Base-by-base conservation (phyloP, 2,113 vertebrate genomes). In the Athene noctua region DNA sequence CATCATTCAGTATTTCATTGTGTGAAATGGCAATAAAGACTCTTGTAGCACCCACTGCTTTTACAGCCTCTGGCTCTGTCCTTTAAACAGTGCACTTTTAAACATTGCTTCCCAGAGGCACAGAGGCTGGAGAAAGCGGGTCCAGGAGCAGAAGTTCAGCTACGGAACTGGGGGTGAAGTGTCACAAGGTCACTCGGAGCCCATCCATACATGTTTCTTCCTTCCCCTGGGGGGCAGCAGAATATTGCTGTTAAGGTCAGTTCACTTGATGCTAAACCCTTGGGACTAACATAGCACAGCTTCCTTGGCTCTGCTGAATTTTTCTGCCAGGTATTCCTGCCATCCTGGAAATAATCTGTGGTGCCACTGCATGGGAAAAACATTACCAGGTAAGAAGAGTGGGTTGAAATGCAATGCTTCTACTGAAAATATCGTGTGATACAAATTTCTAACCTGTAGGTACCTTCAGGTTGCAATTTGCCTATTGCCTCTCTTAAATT, bases 171-270 rank as follows among this genome's bases (percentile, higher is more conserved):
- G 25, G 14, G 52, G 2, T 63, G 68, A 71, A 72, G 46, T n/a
- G 36, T 49, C 46, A 7, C 38, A 42, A 42, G 92, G 88, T 80
- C 70, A 82, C 54, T 18, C 1, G 0, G 40, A 92, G 52, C 72
- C 65, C 80, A 78, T 67, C 30, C 78, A 73, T 71, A 8, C 74
- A 51, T 94, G 51, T 97, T 89, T 67, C 46, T 96, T 94, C 77
- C 88, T 96, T 95, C 96, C 97, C 97, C 96, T 97, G 92, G 96
- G 85, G 96, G 97, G 96, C 96, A 97, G 97, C 95, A 97, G 80
- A 97, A 94, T 97, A 75, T 96, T 97, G 95, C 96, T 89, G 66
- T 93, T 95, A 71, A 96, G 80, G 86, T 88, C 90, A 93, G 66
- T 71, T 95, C 80, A 21, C 83, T 61, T 52, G 62, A 55, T 66